Evolutionary conservation across 2,797 vertebrate genomes (phyloP), one percentile per base, ranked within the genome.

Genomic region (Rhodeus uyekii): DNA sequence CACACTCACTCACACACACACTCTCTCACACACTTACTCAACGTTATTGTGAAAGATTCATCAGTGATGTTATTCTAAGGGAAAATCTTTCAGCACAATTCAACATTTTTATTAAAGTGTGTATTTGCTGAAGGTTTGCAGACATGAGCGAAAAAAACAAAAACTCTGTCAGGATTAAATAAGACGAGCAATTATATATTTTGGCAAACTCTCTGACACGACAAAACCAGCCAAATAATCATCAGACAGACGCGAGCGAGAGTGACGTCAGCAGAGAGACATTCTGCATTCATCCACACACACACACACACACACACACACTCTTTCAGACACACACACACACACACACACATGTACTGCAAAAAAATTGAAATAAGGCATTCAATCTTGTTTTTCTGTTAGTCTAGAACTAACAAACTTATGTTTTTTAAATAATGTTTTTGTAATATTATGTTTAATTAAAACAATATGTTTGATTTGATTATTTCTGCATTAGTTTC

Each of bases 151-250:
- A 9, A 68, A 44, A 42, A 18, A 2, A 24, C 65, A 27, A 44
- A 68, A 68, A 27, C 38, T 44, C 38, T 0, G 14, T 29, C 39
- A 69, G 10, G 24, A 69, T 69, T 69, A 29, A 44, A 29, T 16
- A 44, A 29, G 67, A 69, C 67, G 44, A 18, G 8, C 39, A 44
- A 69, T 69, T 27, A 69, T 69, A 44, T 69, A 44, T 12, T 44
- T 16, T 69, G 65, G 65, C 65, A 46, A 69, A 69, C 39, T 44
- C 39, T 69, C 16, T 44, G 67, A 69, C 39, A 69, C 22, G 39
- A 27, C 7, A 18, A 68, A 44, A 44, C 13, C 6, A 44, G 38
- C 39, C 65, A 68, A 27, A 68, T 18, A 18, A 68, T 68, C 65
- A 42, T 27, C 38, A 27, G 63, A 38, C 19, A 0, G 19, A 3